Base-by-base conservation (phyloP, 2,797 vertebrate genomes). In the Protonibea diacanthus region DNA sequence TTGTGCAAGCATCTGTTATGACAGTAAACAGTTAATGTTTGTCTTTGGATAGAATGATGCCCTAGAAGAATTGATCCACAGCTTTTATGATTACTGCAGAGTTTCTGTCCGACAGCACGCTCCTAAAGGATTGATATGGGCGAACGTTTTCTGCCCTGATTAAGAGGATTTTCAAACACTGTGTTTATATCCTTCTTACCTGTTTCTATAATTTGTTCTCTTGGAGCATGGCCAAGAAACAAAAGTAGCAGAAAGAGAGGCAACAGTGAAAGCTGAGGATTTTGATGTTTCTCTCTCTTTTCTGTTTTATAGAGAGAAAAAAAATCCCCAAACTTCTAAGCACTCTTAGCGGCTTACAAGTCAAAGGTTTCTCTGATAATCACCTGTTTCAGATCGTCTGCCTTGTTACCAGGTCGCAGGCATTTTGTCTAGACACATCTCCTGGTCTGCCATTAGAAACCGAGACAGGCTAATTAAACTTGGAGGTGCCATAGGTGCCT, bases 351-450 rank as follows among this genome's bases (percentile, higher is more conserved):
- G 21, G 17, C 5, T 66, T 27, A 52, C 29, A 81, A 71, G 58
- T 57, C 61, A 78, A 62, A 81, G 62, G 52, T 61, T 66, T 60
- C 51, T 68, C 52, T 58, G 56, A 56, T 79, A 56, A 72, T 84
- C 63, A 62, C n/a, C 25, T 64, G 18, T 59, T 63, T 79, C 52
- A 11, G n/a, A 65, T 74, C 61, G 42, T 78, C 55, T 52, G 14
- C 74, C 61, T 80, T 77, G 68, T 91, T 74, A 74, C 64, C 52
- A 63, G 69, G 71, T 21, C 29, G 47, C 48, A 69, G 74, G 59
- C 25, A 25, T 77, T 82, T 71, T 68, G 76, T 84, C 80, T 51
- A 49, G 80, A 86, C 84, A 56, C 81, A 51, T 78, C 71, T 82
- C 59, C 80, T 18, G 44, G 27, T 65, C 75, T 64, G 49, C 62